phyloP scores from a whole-genome alignment of 2,113 vertebrate species.

The Nothocercus julius region DNA sequence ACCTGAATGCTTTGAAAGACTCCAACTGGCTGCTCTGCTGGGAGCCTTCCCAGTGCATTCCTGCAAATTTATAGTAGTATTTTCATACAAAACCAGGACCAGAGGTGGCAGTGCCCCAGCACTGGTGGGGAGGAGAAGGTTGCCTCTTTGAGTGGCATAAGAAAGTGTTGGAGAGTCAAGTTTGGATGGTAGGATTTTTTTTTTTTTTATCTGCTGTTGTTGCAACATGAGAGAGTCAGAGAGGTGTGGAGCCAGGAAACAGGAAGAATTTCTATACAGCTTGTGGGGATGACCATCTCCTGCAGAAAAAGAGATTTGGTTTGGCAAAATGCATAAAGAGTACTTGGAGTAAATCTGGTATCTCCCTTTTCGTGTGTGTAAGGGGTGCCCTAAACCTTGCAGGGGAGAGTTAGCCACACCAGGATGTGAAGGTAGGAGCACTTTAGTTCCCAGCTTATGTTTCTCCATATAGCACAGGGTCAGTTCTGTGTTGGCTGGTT shows the following conservation, averaged over 20 bases:
- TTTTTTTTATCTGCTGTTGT: neutral
- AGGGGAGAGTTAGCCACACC: neutral
- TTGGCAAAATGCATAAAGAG: neutral
- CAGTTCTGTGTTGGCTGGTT: neutral
- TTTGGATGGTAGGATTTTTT: neutral
- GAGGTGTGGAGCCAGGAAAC: neutral
- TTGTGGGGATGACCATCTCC: neutral
- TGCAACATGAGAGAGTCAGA: neutral
- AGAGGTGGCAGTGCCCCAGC: neutral
- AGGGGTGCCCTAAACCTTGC: neutral
- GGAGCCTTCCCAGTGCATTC: neutral
- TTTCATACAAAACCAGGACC: neutral
- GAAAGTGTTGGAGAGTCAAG: neutral
- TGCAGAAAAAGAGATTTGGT: neutral
- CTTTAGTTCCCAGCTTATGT: neutral
- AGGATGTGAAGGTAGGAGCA: neutral
- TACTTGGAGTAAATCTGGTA: neutral
- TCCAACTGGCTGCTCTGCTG: neutral
- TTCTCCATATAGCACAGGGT: neutral
- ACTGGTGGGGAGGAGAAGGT: neutral
- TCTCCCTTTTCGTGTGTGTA: neutral
- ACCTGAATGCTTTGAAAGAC: neutral
- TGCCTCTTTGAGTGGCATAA: neutral
- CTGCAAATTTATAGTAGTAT: neutral
- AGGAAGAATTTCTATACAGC: neutral